These are phyloP conservation scores for Neolamprologus hecqui DNA, from an alignment of 2,113 vertebrate species.

Conservation along the genomic window DNA sequence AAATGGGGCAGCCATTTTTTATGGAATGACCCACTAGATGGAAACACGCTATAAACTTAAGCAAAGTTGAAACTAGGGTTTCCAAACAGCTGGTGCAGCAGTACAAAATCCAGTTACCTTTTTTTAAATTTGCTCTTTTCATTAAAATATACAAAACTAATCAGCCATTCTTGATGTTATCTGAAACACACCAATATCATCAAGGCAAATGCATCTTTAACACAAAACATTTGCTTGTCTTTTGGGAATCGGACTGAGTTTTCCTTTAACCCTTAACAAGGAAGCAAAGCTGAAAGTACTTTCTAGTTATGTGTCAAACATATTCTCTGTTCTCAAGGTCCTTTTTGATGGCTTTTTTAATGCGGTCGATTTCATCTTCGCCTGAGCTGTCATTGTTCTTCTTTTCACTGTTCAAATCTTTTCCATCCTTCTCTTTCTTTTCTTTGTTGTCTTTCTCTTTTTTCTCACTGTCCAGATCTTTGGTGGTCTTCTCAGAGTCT, in stretches of 20 bases:
- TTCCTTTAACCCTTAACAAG: background rate
- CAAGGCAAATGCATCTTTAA: background rate
- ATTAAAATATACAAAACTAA: background rate
- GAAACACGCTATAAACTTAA: background rate
- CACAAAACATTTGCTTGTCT: background rate
- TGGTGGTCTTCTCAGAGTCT: accelerated
- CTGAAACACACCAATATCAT: background rate
- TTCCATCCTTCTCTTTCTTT: accelerated
- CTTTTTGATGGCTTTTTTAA: conserved; percentile 58
- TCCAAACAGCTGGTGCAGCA: background rate
- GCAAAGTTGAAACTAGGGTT: background rate
- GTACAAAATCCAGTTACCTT: background rate
- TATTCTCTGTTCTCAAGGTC: conserved; percentile 41
- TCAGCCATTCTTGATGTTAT: background rate
- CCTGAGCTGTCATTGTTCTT: conserved; percentile 9
- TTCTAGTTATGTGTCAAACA: conserved; percentile 3
- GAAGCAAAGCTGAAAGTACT: background rate
- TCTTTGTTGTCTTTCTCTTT: background rate
- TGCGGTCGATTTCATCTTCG: conserved; percentile 47
- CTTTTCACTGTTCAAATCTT: background rate
- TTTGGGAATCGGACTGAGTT: background rate
- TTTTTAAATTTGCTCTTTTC: background rate
- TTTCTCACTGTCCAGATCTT: background rate
- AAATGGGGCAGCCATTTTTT: background rate
- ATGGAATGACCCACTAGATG: background rate